Base-by-base conservation (phyloP, 2,888 invertebrate genomes). In the Lasioglossum vierecki region DNA sequence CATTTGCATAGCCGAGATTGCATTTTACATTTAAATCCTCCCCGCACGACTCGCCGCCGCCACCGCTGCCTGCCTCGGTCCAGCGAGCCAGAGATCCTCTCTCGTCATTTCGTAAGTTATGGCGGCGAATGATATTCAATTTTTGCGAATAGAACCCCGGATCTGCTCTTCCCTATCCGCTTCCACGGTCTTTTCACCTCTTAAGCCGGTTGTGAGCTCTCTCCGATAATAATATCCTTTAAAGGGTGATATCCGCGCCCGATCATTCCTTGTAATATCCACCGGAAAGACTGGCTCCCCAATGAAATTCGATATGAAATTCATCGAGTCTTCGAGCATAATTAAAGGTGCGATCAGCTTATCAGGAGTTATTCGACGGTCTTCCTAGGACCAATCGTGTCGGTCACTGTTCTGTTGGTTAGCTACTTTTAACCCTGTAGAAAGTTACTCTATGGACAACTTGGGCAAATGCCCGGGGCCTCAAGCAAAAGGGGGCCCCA, bases 21-120 rank as follows among this genome's bases (percentile, higher is more conserved):
- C 92, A 92, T 92, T 92, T 92, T 92, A 92, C 92, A 92, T 92
- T 92, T 89, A 92, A 92, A 92, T 92, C 91, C 84, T 85, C 83
- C 76, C 79, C 60, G 63, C 76, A 79, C 76, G 80, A 86, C 87
- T 84, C 79, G 72, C 84, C 85, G 72, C 39, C 57, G 15, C 63
- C 85, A 68, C 39, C 57, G 15, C 63, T 8, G n/a, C 53, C 53
- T 9, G 9, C n/a, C 53, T n/a, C 57, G 9, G n/a, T 57, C 57
- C 57, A 57, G 30, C 30, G 30, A 1, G 30, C n/a, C 18, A 1
- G 9, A 15, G 15, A 80, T 87, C 81, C 35, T 35, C 80, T 81
- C 83, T 87, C 88, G 84, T 90, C 88, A 90, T 88, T 89, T 87
- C 82, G 79, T 80, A 87, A 90, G 88, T 89, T 89, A 89, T 86